Conservation (phyloP, 2,888 invertebrate species). For the Eilema sororculum region DNA sequence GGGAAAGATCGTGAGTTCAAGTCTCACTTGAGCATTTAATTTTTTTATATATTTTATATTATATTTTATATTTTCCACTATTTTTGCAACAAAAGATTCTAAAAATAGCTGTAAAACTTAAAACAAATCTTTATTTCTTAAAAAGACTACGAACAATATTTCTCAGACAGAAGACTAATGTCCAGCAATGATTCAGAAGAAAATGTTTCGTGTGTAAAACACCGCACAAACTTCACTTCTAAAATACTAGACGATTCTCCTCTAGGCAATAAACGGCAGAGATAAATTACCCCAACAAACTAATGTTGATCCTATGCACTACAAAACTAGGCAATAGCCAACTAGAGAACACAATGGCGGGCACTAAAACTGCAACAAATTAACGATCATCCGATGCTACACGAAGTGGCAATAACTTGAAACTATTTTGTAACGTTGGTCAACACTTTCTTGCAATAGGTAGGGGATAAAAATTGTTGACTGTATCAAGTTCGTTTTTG, state of each 20-base stretch:
- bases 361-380: slow-evolving; percentile 6
- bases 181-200: background rate
- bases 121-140: background rate
- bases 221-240: background rate
- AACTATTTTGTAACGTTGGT: background rate
- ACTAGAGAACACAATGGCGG: background rate
- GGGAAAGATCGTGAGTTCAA: too few relatives aligned
- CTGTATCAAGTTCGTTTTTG: too few relatives aligned
- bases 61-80: too few relatives aligned
- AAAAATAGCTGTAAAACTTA: background rate
- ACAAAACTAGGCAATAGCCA: slow-evolving; percentile 9
- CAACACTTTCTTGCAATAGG: background rate
- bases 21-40: too few relatives aligned
- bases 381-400: slow-evolving; percentile 6
- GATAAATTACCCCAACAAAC: slow-evolving; percentile 6
- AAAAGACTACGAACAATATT: background rate
- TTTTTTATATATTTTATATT: too few relatives aligned
- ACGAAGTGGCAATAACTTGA: slow-evolving; percentile 11
- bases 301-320: slow-evolving; percentile 13
- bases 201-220: background rate
- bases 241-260: slow-evolving; percentile 7
- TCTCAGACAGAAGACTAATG: background rate
- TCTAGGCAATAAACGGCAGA: slow-evolving; percentile 1
- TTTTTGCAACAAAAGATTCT: too few relatives aligned
- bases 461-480: background rate